These are phyloP conservation scores for Scyliorhinus canicula DNA, from an alignment of 2,797 vertebrate species.

Conservation along the genomic window DNA sequence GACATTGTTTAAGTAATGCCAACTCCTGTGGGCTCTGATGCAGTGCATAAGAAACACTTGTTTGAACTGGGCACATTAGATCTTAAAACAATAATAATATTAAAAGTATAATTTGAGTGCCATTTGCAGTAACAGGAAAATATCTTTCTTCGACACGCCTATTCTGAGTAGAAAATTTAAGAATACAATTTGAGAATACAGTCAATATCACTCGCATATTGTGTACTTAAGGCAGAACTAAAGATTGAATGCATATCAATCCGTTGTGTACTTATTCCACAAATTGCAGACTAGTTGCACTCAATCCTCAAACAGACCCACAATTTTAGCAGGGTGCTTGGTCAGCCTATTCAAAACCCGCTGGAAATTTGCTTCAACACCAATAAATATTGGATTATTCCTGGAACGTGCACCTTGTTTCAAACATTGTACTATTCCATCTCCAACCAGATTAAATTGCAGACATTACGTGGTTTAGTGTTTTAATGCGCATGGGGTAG, in stretches of 20 bases:
- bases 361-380: neutral
- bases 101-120: neutral
- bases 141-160: neutral
- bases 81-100: neutral
- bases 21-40: neutral
- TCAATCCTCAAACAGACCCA: neutral
- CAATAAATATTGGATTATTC: neutral
- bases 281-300: neutral
- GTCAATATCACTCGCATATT: conserved; percentile 21
- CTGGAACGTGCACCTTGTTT: neutral
- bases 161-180: neutral
- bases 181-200: conserved; percentile 9
- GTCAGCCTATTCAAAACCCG: neutral
- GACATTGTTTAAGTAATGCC: neutral
- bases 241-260: neutral
- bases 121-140: neutral
- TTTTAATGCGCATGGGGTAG: neutral
- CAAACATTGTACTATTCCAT: neutral
- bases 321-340: neutral
- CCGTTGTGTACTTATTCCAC: neutral
- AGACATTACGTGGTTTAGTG: neutral
- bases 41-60: neutral
- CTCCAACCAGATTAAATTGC: neutral
- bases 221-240: neutral
- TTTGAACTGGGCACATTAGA: neutral